These are phyloP conservation scores for Acropternis orthonyx DNA, from an alignment of 2,797 vertebrate genomes.

Conservation along the genomic window DNA sequence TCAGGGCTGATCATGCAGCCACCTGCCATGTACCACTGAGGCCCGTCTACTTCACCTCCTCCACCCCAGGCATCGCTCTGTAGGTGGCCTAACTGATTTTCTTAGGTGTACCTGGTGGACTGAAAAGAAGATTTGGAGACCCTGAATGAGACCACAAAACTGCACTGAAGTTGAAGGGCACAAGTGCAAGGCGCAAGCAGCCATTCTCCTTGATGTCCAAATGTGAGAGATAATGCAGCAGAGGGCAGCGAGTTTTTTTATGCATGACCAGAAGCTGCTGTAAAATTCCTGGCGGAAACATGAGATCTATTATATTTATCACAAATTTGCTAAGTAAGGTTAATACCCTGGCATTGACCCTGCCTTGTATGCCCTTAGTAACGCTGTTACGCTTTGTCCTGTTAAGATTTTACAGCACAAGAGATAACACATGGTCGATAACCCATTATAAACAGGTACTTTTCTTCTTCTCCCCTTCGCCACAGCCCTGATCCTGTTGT, in stretches of 20 bases:
- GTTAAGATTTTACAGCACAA: slow-evolving; percentile 12
- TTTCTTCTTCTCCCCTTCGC: not conserved
- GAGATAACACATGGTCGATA: not conserved
- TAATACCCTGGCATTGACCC: slow-evolving; percentile 30
- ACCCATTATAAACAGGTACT: not conserved
- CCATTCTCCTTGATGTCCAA: not conserved
- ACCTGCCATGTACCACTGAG: rapidly evolving
- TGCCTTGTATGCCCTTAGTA: not conserved
- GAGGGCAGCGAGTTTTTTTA: not conserved
- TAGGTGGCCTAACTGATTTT: not conserved
- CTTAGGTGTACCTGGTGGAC: not conserved
- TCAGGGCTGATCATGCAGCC: not conserved
- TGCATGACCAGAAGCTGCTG: not conserved
- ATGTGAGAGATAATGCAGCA: not conserved
- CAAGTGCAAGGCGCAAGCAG: not conserved
- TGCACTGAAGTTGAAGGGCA: not conserved
- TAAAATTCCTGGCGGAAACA: not conserved
- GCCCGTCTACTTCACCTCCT: not conserved
- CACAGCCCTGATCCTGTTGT: rapidly evolving
- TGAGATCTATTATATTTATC: not conserved
- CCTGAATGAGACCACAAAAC: not conserved
- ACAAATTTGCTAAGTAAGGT: slow-evolving; percentile 16
- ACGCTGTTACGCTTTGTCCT: not conserved
- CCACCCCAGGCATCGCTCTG: not conserved
- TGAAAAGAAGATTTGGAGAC: not conserved